Evolutionary conservation across 2,888 invertebrate species (phyloP), one percentile per base, ranked within the genome.

Genomic region (Alviniconcha strummeri): DNA sequence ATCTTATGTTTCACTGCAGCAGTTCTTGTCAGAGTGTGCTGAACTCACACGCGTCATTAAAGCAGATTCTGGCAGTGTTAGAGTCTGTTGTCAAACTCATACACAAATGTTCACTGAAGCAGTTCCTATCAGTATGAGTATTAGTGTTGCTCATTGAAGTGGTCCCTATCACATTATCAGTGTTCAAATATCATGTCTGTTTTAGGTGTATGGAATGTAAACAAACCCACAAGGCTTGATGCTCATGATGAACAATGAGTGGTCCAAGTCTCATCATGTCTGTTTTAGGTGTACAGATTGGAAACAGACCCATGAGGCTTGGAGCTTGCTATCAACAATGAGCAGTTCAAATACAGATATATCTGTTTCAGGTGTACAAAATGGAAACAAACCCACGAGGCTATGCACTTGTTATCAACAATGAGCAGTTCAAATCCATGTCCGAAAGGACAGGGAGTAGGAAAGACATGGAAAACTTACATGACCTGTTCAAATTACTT

Each of bases 271-370:
- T 17, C 4, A 6, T 15, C 17, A 52, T 15, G 5, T 5, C 36
- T 36, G 36, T 36, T 36, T 36, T 36, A 36, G 36, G 36, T 36
- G 36, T 85, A 85, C 74, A 36, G 11, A 13, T 82, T 85, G 85
- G 60, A 82, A 36, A 64, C 69, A 52, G 1, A 15, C 8, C 85
- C 85, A 2, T 56, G 85, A 64, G 15, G 85, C 36, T 55, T 79
- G 60, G 83, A 72, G 15, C 71, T 85, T 54, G 80, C 84, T 11
- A 82, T 85, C 69, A 84, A 84, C 72, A 83, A 83, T 55, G 83
- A 15, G 64, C 15, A 64, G 9, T 64, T 64, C 7, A n/a, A 71
- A 17, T 15, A 1, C 7, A 6, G 13, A 69, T n/a, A 52, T 15
- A 11, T 5, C 6, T 77, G 77, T 67, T 64, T 17, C 80, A 85